Evolutionary conservation across 1,140 invertebrate genomes (phyloP).

Genomic region (Panagrolaimus sp.): DNA sequence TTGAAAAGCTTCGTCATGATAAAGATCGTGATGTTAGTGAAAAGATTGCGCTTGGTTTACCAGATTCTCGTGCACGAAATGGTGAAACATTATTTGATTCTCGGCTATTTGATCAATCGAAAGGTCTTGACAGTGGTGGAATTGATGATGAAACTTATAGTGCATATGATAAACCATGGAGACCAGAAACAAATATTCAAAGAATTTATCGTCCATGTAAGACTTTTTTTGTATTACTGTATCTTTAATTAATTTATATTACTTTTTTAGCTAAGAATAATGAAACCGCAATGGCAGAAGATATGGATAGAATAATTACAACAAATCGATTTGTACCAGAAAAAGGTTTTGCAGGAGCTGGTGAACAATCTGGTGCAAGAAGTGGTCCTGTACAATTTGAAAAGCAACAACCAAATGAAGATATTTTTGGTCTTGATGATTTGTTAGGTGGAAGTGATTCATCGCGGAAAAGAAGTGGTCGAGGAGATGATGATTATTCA

Average conservation of each 20-base stretch:
- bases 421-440: slow-evolving; percentile 45
- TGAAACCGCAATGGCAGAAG: slow-evolving; percentile 41
- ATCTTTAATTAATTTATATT: not conserved
- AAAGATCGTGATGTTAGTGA: slow-evolving; percentile 94
- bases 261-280: slow-evolving; percentile 34
- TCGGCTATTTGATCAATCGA: slow-evolving; percentile 79
- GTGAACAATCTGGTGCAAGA: slow-evolving; percentile 24
- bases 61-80: slow-evolving; percentile 59
- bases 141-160: slow-evolving; percentile 95
- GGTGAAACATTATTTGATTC: slow-evolving; percentile 88
- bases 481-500: not conserved
- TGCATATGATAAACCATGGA: slow-evolving; percentile 83
- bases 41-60: slow-evolving; percentile 91
- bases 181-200: slow-evolving; percentile 70
- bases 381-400: slow-evolving; percentile 37
- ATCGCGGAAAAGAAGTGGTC: not conserved
- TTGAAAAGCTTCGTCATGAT: slow-evolving; percentile 73
- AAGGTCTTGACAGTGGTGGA: slow-evolving; percentile 90
- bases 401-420: slow-evolving; percentile 32
- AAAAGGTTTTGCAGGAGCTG: slow-evolving; percentile 35
- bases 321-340: slow-evolving; percentile 46
- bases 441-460: slow-evolving; percentile 17
- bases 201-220: slow-evolving; percentile 84
- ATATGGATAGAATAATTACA: slow-evolving; percentile 37
- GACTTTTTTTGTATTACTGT: slow-evolving; percentile 17